Conservation (phyloP, 1,140 invertebrate species). For the Cotesia typhae region DNA sequence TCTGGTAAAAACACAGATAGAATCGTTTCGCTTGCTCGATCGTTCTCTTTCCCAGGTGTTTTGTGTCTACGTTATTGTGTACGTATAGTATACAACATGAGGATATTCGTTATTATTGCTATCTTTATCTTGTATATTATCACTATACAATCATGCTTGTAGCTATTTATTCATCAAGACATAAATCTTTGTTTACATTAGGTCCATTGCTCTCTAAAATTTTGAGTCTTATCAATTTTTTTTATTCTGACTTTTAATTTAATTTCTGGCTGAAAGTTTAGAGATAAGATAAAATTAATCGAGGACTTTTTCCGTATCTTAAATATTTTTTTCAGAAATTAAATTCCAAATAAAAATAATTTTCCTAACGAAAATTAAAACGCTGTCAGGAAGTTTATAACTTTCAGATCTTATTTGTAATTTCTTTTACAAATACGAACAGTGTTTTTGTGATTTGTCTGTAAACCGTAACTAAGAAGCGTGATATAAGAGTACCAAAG, state of each 20-base stretch:
- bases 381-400: neutral
- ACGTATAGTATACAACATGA: neutral
- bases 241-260: too few relatives aligned
- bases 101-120: neutral
- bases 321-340: too few relatives aligned
- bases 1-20: neutral
- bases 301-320: too few relatives aligned
- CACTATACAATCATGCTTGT: too few relatives aligned
- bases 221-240: too few relatives aligned
- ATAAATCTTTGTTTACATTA: too few relatives aligned
- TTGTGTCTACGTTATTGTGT: too few relatives aligned
- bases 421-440: too few relatives aligned
- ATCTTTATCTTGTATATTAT: neutral
- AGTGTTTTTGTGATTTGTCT: neutral
- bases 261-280: too few relatives aligned
- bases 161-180: neutral
- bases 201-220: too few relatives aligned
- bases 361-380: neutral
- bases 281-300: too few relatives aligned
- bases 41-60: conserved; percentile 29
- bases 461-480: neutral
- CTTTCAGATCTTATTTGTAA: neutral
- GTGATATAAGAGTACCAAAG: neutral
- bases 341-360: too few relatives aligned
- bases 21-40: conserved; percentile 3